Conservation (phyloP, 2,888 invertebrate genomes). For the Scaptomyza reducta region DNA sequence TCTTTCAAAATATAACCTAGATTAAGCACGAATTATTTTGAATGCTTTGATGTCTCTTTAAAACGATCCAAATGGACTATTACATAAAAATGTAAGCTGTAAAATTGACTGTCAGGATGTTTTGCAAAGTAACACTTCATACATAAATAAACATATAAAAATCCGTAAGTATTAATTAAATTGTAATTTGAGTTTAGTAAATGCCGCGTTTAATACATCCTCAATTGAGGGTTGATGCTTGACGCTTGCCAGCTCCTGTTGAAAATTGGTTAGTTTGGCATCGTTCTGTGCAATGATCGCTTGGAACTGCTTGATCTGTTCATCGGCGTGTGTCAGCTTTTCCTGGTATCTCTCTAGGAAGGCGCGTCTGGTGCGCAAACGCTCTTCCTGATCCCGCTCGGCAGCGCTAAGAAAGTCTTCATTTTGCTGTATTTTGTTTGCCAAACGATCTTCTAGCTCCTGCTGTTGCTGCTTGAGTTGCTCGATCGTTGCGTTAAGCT, state of each 20-base stretch:
- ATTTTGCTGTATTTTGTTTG: conserved; percentile 29
- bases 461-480: conserved; percentile 19
- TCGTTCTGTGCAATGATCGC: background rate
- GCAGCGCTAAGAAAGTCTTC: conserved; percentile 49
- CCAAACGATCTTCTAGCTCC: conserved; percentile 17
- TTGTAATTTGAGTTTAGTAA: background rate
- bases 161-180: background rate
- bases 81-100: no score
- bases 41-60: background rate
- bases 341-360: conserved; percentile 19
- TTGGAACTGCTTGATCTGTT: conserved; percentile 23
- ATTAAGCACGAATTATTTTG: background rate
- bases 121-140: no score
- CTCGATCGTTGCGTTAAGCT: conserved; percentile 21
- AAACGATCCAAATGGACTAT: no score
- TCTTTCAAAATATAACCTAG: no score
- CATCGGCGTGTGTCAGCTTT: conserved; percentile 20
- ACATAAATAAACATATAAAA: background rate
- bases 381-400: conserved; percentile 51
- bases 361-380: conserved; percentile 4
- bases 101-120: no score
- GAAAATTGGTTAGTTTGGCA: conserved; percentile 9
- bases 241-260: conserved; percentile 9
- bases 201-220: background rate
- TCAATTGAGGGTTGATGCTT: conserved; percentile 19